Percentiles rank a stretch among this genome's conserved stretches.
Evolutionary conservation across 2,888 invertebrate species (phyloP).

Genomic region (Seladonia tumulorum): DNA sequence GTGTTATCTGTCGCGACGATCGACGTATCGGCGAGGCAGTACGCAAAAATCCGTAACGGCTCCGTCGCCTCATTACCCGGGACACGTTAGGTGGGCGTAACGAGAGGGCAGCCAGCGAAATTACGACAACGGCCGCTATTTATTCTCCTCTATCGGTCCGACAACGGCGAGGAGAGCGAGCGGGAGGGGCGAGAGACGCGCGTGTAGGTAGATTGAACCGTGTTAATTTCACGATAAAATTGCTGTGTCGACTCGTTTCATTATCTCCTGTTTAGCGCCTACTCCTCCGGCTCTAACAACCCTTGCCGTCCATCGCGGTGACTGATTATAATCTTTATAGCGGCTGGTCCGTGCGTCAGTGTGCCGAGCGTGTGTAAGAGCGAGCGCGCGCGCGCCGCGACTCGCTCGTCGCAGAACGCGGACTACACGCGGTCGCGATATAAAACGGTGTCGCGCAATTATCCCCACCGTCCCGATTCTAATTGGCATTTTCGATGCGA

Average conservation of each 20-base stretch:
- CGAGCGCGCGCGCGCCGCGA: constrained; percentile 6
- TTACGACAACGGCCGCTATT: constrained; percentile 33
- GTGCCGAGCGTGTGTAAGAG: not conserved
- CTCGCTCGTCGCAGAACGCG: constrained; percentile 7
- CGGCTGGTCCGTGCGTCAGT: constrained; percentile 11
- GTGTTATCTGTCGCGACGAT: not conserved
- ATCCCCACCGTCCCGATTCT: constrained; percentile 36
- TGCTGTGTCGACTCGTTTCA: constrained; percentile 57
- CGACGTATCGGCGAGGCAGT: not conserved
- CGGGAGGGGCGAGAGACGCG: constrained; percentile 17
- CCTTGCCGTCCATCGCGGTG: constrained; percentile 58
- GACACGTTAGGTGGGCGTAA: constrained; percentile 35
- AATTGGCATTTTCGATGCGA: constrained; percentile 38
- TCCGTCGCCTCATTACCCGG: not conserved
- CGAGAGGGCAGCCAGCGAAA: constrained; percentile 16
- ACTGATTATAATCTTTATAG: constrained; percentile 59
- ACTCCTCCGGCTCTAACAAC: constrained; percentile 55
- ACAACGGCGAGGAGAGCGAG: not conserved
- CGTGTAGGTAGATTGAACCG: constrained; percentile 46
- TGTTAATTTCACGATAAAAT: constrained; percentile 62
- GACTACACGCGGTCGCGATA: constrained; percentile 26
- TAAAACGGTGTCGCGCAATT: constrained; percentile 50
- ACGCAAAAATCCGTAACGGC: constrained; percentile 1
- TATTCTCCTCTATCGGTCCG: constrained; percentile 23
- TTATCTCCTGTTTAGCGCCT: constrained; percentile 69